Conservation (phyloP, 2,113 vertebrate genomes). For the Vulpes ferrilata region DNA sequence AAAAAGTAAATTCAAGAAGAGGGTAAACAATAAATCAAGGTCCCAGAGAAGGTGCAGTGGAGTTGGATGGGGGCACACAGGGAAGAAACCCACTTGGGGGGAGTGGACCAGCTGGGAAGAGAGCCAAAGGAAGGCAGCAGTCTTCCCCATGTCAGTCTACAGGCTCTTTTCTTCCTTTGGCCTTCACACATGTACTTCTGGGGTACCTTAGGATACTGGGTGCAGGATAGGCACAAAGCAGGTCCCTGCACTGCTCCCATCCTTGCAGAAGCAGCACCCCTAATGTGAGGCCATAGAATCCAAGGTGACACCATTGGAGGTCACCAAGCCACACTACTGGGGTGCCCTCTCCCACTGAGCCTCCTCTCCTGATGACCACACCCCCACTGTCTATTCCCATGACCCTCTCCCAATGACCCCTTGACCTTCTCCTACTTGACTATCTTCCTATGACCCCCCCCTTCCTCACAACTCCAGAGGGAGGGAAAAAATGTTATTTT, state of each 20-base stretch:
- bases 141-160: background rate
- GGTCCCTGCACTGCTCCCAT: background rate
- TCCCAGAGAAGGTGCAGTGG: background rate
- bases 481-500: background rate
- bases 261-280: background rate
- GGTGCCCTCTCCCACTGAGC: background rate
- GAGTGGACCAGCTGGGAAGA: background rate
- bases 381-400: background rate
- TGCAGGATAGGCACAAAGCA: background rate
- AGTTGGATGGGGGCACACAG: background rate
- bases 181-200: background rate
- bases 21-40: background rate
- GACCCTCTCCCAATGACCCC: background rate
- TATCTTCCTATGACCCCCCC: background rate
- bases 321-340: background rate
- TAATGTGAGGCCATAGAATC: background rate
- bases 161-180: background rate
- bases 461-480: background rate
- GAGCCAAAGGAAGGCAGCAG: background rate
- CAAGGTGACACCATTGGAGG: too few species aligned
- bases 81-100: background rate
- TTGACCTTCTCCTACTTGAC: too few species aligned
- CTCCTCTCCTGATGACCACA: background rate
- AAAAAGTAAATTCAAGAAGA: background rate
- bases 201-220: background rate